Percentiles rank a stretch among this genome's conserved stretches.
Conservation (phyloP, 1,140 invertebrate genomes). For the Cotesia typhae region DNA sequence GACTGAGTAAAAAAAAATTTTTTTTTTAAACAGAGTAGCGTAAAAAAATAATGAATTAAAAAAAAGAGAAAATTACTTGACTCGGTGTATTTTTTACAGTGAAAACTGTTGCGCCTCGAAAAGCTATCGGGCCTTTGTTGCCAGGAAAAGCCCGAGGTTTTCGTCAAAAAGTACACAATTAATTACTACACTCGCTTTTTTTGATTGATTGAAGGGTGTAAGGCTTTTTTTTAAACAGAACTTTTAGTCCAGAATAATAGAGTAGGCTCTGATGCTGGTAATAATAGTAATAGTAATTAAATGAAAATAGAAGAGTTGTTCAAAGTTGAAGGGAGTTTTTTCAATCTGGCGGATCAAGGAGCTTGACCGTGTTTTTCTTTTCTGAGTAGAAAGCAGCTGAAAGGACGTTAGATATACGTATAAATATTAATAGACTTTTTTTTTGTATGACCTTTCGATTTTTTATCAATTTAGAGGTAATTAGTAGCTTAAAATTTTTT, state of each 20-base stretch:
- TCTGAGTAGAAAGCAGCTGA: neutral
- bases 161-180: neutral
- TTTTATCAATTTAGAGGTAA: too few relatives aligned
- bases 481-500: too few relatives aligned
- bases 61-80: neutral
- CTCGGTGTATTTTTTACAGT: slow-evolving; percentile 17
- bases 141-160: neutral
- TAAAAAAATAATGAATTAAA: neutral
- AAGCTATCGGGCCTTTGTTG: neutral
- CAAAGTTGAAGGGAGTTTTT: neutral
- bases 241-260: too few relatives aligned
- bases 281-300: neutral
- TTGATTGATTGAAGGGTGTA: neutral
- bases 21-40: neutral
- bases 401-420: neutral
- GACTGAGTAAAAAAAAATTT: neutral
- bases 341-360: neutral
- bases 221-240: too few relatives aligned
- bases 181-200: too few relatives aligned
- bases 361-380: slow-evolving; percentile 16
- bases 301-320: neutral
- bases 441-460: neutral
- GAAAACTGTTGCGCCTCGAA: slow-evolving; percentile 23
- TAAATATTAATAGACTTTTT: slow-evolving; percentile 10
- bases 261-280: too few relatives aligned